Evolutionary conservation across 1,140 invertebrate genomes (phyloP).

Genomic region (Drosophila busckii): DNA sequence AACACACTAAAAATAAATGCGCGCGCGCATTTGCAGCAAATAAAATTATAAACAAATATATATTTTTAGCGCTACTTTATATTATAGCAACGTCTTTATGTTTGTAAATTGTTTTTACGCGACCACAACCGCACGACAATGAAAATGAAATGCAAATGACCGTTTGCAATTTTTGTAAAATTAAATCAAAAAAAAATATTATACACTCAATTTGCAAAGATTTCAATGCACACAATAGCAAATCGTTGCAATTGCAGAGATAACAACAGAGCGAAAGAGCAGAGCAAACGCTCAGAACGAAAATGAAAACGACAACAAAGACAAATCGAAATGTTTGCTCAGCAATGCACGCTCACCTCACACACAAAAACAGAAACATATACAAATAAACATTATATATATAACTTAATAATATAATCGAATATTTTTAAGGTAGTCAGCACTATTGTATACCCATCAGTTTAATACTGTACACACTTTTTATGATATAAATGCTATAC

Average conservation of each 20-base stretch:
- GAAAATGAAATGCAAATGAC: slow-evolving; percentile 16
- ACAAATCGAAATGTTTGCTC: background rate
- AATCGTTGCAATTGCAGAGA: slow-evolving; percentile 12
- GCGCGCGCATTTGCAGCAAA: slow-evolving; percentile 11
- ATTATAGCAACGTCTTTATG: background rate
- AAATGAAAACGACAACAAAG: slow-evolving; percentile 18
- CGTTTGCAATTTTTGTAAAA: slow-evolving; percentile 1
- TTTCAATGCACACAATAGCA: slow-evolving; percentile 12
- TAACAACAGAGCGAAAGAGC: slow-evolving; percentile 8
- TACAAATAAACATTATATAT: too few species aligned
- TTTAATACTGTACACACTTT: too few species aligned
- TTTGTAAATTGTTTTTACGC: background rate
- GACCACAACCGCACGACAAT: background rate
- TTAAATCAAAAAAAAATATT: slow-evolving; percentile 15
- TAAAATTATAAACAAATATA: slow-evolving; percentile 30
- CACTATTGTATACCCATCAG: too few species aligned
- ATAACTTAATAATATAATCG: too few species aligned
- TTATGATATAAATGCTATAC: too few species aligned
- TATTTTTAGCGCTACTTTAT: background rate
- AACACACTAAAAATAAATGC: slow-evolving; percentile 23
- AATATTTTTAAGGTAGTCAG: too few species aligned
- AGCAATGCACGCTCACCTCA: background rate
- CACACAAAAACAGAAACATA: slow-evolving; percentile 8
- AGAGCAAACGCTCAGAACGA: slow-evolving; percentile 1
- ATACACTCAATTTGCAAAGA: slow-evolving; percentile 15